Conservation (phyloP, 2,113 vertebrate genomes). For the Oxygymnocypris stewartii region DNA sequence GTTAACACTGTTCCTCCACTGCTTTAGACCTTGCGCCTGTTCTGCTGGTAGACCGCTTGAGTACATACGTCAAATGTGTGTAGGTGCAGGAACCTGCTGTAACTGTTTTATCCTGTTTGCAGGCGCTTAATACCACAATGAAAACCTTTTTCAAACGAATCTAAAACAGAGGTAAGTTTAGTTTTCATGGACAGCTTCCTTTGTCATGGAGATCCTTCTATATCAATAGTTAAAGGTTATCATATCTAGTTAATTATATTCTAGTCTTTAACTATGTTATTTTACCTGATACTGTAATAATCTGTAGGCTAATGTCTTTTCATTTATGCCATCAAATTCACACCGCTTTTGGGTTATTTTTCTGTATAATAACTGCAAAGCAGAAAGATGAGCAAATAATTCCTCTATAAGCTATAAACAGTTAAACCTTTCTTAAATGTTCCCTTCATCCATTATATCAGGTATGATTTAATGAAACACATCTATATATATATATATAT, state of each 20-base stretch:
- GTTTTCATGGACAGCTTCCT: not conserved
- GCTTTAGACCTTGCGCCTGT: not conserved
- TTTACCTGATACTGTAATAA: not conserved
- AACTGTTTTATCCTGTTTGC: slow-evolving; percentile 20
- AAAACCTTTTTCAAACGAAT: slow-evolving; percentile 1
- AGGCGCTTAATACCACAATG: not conserved
- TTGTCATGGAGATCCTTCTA: not conserved
- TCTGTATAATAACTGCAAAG: not conserved
- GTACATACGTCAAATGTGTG: not conserved
- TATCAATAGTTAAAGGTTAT: not conserved
- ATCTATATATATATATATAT: too few species aligned
- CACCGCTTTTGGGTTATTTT: not conserved
- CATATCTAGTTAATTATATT: not conserved
- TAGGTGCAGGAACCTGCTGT: not conserved
- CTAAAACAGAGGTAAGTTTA: not conserved
- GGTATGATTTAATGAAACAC: not conserved
- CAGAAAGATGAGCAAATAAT: not conserved
- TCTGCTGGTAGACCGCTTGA: slow-evolving; percentile 15
- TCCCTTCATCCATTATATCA: not conserved
- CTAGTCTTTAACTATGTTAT: not conserved
- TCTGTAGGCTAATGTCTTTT: not conserved
- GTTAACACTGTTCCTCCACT: not conserved
- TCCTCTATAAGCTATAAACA: not conserved
- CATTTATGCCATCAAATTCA: not conserved
- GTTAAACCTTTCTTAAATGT: not conserved